Evolutionary conservation across 2,113 vertebrate species (phyloP).

Genomic region (Setophaga kirtlandii): DNA sequence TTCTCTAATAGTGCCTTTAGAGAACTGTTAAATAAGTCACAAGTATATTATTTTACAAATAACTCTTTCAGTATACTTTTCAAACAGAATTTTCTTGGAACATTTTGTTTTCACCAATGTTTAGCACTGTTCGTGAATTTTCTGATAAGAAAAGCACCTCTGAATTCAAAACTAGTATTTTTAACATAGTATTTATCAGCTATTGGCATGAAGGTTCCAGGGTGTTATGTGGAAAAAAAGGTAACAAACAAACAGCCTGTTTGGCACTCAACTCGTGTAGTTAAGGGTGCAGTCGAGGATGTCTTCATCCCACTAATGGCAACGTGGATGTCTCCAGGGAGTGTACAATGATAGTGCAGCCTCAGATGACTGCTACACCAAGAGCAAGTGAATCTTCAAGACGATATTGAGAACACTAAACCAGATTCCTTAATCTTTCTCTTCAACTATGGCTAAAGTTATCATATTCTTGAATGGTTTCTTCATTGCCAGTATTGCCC

Average conservation of each 20-base stretch:
- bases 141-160: neutral
- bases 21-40: neutral
- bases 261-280: neutral
- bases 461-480: neutral
- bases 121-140: neutral
- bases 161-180: neutral
- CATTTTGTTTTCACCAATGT: neutral
- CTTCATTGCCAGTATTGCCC: neutral
- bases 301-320: neutral
- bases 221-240: neutral
- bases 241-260: neutral
- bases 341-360: neutral
- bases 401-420: neutral
- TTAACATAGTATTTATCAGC: neutral
- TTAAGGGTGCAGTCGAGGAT: neutral
- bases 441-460: neutral
- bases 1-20: neutral
- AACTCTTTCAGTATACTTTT: neutral
- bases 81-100: neutral
- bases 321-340: neutral
- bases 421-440: neutral
- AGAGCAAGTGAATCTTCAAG: neutral
- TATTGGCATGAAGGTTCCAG: neutral
- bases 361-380: fast-evolving
- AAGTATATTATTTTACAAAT: neutral